Evolutionary conservation across 2,113 vertebrate genomes (phyloP), one percentile per base, ranked within the genome.

Genomic region (Uropsilus gracilis): DNA sequence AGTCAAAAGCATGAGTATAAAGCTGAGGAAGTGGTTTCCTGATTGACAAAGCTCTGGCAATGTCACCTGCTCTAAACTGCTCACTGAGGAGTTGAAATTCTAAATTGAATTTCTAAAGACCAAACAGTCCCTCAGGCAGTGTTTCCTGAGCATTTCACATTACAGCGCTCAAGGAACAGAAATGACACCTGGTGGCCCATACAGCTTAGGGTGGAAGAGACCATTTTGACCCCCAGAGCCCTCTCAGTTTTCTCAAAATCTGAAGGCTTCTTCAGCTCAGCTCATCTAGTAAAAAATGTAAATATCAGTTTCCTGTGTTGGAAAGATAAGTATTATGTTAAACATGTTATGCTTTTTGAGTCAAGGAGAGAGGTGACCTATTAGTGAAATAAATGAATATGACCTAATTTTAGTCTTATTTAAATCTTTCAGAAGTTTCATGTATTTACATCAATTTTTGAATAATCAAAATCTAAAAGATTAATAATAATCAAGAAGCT

Each of bases 11-110:
- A n/a, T 59, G 80, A 91, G 32, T 77, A 71, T 76, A n/a, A 10
- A 44, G 34, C 46, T 64, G 30, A 14, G 73, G 4, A 34, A 72
- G 22, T 76, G 37, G 14, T 72, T 88, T 68, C 24, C 39, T 90
- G 90, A 94, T 6, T 87, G 95, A 86, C 66, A 95, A 76, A 77
- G 32, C 55, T 82, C 72, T 75, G 61, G 66, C 93, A 96, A 92
- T 90, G 72, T 77, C 81, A 86, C 55, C 53, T 61, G 39, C 53
- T 69, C 11, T 77, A 53, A 91, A 59, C 39, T 95, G 72, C 30
- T 95, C 85, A 76, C 24, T 87, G 71, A 96, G 61, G 82, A 46
- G 46, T 87, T 53, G 42, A 80, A 32, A 95, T 55, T 14, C 10
- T 37, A 90, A 88, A 91, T 50, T 76, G 3, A 59, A 92, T 96